phyloP scores from a whole-genome alignment of 2,797 vertebrate genomes.

The Tapirus indicus region DNA sequence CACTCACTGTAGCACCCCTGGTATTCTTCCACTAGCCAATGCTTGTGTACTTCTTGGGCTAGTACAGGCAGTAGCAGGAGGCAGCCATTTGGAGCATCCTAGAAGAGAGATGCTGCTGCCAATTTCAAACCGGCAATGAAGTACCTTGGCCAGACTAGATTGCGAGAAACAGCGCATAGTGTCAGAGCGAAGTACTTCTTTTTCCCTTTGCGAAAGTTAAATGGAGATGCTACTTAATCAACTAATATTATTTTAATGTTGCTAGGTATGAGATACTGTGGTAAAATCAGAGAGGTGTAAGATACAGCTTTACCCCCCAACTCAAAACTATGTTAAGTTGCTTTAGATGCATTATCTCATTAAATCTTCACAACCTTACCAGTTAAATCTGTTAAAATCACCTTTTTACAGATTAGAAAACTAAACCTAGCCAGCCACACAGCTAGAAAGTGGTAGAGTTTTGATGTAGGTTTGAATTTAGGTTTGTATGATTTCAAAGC shows the following conservation, averaged over 20 bases:
- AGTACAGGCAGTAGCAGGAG: neutral
- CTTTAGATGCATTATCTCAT: neutral
- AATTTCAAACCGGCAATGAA: neutral
- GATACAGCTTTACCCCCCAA: neutral
- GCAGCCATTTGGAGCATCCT: neutral
- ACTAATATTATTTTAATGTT: slow-evolving; percentile 26
- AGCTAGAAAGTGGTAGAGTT: neutral
- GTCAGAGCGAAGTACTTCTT: neutral
- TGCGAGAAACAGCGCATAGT: neutral
- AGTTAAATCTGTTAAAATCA: slow-evolving; percentile 29
- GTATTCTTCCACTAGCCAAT: neutral
- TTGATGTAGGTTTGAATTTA: slow-evolving; percentile 62
- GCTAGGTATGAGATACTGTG: neutral
- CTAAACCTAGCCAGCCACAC: neutral
- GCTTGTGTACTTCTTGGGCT: neutral
- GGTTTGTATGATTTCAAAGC: slow-evolving; percentile 8
- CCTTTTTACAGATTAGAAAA: neutral
- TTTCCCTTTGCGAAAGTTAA: slow-evolving; percentile 21
- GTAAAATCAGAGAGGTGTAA: neutral
- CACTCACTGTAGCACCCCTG: neutral
- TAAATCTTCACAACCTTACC: slow-evolving; percentile 5
- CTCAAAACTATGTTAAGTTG: neutral
- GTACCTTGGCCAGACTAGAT: neutral
- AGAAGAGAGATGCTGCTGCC: neutral
- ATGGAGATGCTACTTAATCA: neutral